Evolutionary conservation across 2,888 invertebrate genomes (phyloP).

Genomic region (Scelioninae gen. 1): DNA sequence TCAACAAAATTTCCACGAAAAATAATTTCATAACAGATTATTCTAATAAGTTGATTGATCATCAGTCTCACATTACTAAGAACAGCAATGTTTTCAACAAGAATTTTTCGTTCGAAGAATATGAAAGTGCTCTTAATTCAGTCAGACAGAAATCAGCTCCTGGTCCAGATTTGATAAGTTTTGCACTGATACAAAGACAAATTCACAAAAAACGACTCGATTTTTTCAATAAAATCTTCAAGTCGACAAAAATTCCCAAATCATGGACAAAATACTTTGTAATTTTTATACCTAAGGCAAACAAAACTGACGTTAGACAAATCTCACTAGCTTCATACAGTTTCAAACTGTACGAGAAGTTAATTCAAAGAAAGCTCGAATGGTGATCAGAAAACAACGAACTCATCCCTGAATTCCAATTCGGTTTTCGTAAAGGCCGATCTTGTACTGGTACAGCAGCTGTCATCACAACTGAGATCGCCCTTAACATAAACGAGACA

Average conservation of each 20-base stretch:
- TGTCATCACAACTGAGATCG: neutral
- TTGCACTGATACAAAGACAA: neutral
- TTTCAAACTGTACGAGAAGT: neutral
- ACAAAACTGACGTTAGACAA: neutral
- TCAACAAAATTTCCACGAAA: too few relatives aligned
- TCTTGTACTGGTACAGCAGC: neutral
- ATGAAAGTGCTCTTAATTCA: conserved; percentile 5
- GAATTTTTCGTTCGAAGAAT: neutral
- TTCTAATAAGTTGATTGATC: neutral
- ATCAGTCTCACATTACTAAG: neutral
- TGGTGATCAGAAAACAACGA: conserved; percentile 9
- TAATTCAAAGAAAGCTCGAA: neutral
- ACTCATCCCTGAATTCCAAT: neutral
- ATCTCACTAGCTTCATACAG: neutral
- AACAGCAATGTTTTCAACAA: neutral
- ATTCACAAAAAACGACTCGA: neutral
- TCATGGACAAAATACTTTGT: neutral
- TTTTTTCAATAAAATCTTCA: neutral
- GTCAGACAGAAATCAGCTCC: conserved; percentile 14
- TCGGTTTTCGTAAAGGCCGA: neutral
- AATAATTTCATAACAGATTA: neutral
- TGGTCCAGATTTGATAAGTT: conserved; percentile 14
- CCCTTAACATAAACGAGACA: neutral
- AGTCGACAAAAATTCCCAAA: neutral
- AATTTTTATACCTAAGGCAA: neutral